Conservation (phyloP, 2,888 invertebrate genomes). For the Hirudinaria manillensis region DNA sequence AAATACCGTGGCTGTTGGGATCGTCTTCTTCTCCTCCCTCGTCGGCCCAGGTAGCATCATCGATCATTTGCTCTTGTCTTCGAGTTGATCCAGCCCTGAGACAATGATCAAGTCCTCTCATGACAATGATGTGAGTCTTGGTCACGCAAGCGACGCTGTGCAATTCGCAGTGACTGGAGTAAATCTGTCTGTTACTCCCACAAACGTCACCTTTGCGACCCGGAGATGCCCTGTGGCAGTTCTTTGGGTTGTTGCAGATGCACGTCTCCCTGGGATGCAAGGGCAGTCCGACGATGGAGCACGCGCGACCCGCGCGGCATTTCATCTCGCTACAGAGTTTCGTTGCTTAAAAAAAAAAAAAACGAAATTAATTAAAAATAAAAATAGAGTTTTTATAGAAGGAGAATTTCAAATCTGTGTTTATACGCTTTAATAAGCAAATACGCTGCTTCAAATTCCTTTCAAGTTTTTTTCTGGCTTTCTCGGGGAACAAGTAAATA, state of each 20-base stretch:
- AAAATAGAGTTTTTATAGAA: too few relatives aligned
- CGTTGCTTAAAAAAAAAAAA: not conserved
- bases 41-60: not conserved
- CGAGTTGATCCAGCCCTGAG: not conserved
- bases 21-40: too few relatives aligned
- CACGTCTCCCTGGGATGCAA: not conserved
- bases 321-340: not conserved
- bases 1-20: too few relatives aligned
- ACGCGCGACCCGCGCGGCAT: not conserved
- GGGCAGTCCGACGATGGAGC: not conserved
- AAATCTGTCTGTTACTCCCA: slow-evolving; percentile 50
- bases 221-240: not conserved
- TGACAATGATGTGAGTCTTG: not conserved
- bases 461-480: too few relatives aligned
- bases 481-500: too few relatives aligned
- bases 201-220: slow-evolving; percentile 44
- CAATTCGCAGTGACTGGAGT: slow-evolving; percentile 52
- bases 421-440: too few relatives aligned
- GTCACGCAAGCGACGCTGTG: slow-evolving; percentile 50
- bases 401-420: too few relatives aligned
- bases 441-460: too few relatives aligned
- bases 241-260: not conserved
- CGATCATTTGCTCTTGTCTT: not conserved
- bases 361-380: too few relatives aligned
- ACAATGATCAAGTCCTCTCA: not conserved